Percentiles rank a stretch among this genome's conserved stretches.
phyloP scores from a whole-genome alignment of 2,797 vertebrate genomes.

The Rhynchonycteris naso region DNA sequence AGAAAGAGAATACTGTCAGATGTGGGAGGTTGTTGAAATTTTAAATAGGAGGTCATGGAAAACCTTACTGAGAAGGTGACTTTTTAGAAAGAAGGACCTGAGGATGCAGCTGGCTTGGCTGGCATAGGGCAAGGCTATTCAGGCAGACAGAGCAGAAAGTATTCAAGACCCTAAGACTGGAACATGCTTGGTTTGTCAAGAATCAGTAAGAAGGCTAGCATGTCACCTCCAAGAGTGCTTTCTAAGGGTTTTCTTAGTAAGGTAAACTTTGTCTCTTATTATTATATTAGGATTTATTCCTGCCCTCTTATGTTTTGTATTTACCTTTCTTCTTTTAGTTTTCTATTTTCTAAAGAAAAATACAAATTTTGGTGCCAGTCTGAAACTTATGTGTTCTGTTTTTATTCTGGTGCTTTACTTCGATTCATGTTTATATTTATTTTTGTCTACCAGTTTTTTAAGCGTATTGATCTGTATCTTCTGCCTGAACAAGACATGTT shows the following conservation, averaged over 20 bases:
- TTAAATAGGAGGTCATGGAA: not conserved
- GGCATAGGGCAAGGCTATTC: not conserved
- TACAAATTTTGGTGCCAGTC: not conserved
- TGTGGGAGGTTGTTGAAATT: not conserved
- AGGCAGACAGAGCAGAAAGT: not conserved
- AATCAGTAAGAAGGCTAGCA: not conserved
- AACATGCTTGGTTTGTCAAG: not conserved
- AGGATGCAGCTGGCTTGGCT: not conserved
- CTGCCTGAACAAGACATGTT: not conserved
- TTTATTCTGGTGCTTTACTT: not conserved
- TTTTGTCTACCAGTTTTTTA: not conserved
- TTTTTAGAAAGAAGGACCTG: not conserved
- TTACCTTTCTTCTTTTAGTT: not conserved
- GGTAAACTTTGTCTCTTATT: not conserved
- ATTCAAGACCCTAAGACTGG: not conserved
- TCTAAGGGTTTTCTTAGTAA: not conserved
- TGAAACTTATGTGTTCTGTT: not conserved
- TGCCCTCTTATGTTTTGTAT: not conserved
- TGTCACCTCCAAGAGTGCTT: not conserved
- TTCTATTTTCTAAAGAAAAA: conserved; percentile 6
- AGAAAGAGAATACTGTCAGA: not conserved
- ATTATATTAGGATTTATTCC: not conserved
- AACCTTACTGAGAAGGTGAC: not conserved
- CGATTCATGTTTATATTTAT: not conserved
- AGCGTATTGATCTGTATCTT: not conserved